A percentile compares a stretch with the other conserved stretches of the same genome.
Conservation (phyloP, 2,113 vertebrate species). For the Tachuris rubrigastra region DNA sequence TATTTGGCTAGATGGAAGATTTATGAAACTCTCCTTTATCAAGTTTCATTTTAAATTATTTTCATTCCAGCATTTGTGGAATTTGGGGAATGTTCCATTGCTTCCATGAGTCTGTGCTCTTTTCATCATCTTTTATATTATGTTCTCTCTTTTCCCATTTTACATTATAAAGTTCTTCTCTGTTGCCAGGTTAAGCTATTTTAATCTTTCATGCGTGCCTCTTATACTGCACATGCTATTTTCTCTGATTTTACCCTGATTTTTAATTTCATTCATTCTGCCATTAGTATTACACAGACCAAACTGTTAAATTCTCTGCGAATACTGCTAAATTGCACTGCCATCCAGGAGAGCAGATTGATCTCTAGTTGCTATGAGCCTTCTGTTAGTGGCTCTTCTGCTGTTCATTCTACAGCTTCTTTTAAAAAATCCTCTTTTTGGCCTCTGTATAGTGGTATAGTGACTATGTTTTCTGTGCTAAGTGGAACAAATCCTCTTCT, state of each 20-base stretch:
- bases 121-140: fast-evolving
- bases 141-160: neutral
- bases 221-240: neutral
- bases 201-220: neutral
- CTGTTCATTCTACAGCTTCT: neutral
- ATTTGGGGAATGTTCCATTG: neutral
- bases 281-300: neutral
- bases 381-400: neutral
- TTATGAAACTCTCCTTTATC: neutral
- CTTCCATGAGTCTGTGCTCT: neutral
- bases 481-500: neutral
- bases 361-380: neutral
- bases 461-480: neutral
- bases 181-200: neutral
- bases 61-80: neutral
- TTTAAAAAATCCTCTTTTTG: neutral
- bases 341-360: neutral
- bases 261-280: neutral
- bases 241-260: neutral
- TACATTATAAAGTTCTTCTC: neutral
- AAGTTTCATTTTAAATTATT: neutral
- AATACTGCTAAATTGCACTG: neutral
- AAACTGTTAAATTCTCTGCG: neutral
- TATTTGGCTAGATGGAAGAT: neutral
- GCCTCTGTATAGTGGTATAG: neutral